Evolutionary conservation across 1,140 invertebrate species (phyloP).

Genomic region (Tetraneura akinire): DNA sequence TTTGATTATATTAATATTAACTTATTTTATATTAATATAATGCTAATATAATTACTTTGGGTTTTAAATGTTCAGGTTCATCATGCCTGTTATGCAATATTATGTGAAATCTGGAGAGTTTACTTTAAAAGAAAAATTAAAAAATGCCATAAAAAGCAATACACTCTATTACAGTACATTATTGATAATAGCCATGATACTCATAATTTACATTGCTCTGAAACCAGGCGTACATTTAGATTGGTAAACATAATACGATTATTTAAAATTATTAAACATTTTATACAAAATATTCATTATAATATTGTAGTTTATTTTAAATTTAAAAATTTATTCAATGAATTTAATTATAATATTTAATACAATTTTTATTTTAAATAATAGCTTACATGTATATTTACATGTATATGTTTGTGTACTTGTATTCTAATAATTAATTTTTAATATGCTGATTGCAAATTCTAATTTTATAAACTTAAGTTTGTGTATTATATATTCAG

Average conservation of each 20-base stretch:
- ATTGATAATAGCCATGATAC: constrained; percentile 89
- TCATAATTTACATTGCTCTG: constrained; percentile 92
- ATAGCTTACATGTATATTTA: no score
- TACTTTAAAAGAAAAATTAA: constrained; percentile 89
- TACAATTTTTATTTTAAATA: neutral
- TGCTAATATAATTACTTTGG: neutral
- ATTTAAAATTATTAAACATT: neutral
- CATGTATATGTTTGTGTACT: no score
- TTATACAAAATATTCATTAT: no score
- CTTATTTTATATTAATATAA: neutral
- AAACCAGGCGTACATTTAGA: constrained; percentile 87
- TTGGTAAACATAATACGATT: constrained; percentile 64
- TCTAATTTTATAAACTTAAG: no score
- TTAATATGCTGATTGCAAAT: no score
- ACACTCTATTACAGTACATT: constrained; percentile 98
- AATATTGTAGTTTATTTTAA: no score
- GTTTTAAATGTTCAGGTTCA: constrained; percentile 68
- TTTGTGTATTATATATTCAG: no score
- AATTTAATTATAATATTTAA: no score
- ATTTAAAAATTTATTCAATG: no score
- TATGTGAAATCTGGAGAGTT: constrained; percentile 99
- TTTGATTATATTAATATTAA: no score
- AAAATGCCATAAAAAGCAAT: constrained; percentile 94
- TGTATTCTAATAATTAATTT: no score
- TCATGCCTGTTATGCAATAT: constrained; percentile 98